Evolutionary conservation across 2,113 vertebrate species (phyloP), one percentile per base, ranked within the genome.

Genomic region (Monopterus albus): DNA sequence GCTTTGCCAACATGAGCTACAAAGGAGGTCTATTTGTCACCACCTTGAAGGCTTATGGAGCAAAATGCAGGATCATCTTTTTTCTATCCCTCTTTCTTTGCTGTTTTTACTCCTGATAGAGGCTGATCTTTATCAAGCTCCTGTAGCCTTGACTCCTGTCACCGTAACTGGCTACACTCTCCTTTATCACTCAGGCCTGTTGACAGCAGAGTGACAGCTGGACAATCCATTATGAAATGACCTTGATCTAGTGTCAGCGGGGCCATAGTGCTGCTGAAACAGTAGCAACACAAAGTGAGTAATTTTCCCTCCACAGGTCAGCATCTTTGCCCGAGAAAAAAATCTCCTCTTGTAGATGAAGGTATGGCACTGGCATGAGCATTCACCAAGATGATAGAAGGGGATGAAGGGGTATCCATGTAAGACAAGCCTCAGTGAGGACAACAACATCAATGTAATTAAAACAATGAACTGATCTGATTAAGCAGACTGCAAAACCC

Each of bases 171-270:
- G 70, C 68, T 80, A 40, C 52, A 17, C 77, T 75, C 82, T 40
- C 75, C 75, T 85, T 82, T 84, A 89, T 92, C 89, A 88, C 71
- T 90, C 90, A 83, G 72, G 66, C 74, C 66, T 55, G 75, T 82
- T 91, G 92, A 92, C 89, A 88, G 84, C 71, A 50, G 80, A 89
- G 85, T 88, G 87, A 79, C 87, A 87, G 88, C 75, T 73, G 86
- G 85, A 90, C 82, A 79, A 64, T 64, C 79, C 78, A 86, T 90
- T 88, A 90, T 84, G 70, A 90, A 82, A 89, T 88, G 89, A 93
- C 92, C 92, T 92, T 93, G 90, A 85, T 87, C 68, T 72, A 47
- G 83, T 83, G 78, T 91, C 88, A 84, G 83, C 51, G 20, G 52
- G 67, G 60, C 78, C 59, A 75, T 72, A 58, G 62, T 31, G 39